A percentile compares a stretch with the other conserved stretches of the same genome.
Conservation (phyloP, 1,140 invertebrate species). For the Telenomus remus region DNA sequence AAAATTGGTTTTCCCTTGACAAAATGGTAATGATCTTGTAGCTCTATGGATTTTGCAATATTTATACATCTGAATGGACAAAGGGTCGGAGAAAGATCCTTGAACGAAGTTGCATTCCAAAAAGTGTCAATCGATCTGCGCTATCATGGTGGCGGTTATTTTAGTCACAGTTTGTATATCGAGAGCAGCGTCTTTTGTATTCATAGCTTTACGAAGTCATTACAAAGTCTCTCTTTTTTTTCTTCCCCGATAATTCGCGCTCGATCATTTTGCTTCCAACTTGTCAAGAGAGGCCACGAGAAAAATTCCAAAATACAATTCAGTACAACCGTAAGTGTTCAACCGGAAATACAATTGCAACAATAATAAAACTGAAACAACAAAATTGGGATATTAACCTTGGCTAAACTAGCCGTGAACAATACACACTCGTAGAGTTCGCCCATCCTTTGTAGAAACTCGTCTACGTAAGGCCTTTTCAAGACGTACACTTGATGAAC, state of each 20-base stretch:
- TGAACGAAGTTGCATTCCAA: neutral
- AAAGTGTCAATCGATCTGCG: neutral
- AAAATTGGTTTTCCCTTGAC: neutral
- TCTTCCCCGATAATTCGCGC: too few relatives aligned
- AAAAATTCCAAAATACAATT: too few relatives aligned
- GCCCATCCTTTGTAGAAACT: conserved; percentile 98
- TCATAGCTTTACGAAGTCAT: too few relatives aligned
- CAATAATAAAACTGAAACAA: too few relatives aligned
- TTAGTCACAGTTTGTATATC: neutral
- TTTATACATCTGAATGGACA: neutral
- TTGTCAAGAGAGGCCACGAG: too few relatives aligned
- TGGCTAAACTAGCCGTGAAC: conserved; percentile 98
- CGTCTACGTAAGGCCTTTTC: conserved; percentile 99
- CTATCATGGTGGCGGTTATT: neutral
- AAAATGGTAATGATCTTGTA: neutral
- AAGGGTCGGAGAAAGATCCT: conserved; percentile 1
- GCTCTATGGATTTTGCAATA: neutral
- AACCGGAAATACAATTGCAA: too few relatives aligned
- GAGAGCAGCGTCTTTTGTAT: too few relatives aligned
- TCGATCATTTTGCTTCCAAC: too few relatives aligned
- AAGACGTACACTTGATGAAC: conserved; percentile 99
- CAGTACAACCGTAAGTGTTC: too few relatives aligned
- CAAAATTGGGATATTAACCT: conserved; percentile 83
- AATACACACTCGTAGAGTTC: conserved; percentile 99
- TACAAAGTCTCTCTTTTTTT: too few relatives aligned